phyloP scores from a whole-genome alignment of 2,113 vertebrate genomes.

The Mobula birostris region DNA sequence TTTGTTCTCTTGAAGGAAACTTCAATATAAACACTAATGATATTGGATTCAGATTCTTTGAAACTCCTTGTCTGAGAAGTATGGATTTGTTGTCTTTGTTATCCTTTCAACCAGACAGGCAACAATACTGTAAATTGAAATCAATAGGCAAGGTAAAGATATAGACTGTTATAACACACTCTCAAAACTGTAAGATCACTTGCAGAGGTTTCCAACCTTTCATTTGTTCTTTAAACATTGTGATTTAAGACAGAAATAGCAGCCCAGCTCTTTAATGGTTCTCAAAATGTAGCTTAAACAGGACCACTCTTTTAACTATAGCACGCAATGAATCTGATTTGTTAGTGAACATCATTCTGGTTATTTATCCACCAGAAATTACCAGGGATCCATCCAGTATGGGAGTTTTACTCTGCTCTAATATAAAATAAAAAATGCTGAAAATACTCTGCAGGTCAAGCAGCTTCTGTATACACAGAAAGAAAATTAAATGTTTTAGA shows the following conservation, averaged over 20 bases:
- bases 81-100: slow-evolving; percentile 8
- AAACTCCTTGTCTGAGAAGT: not conserved
- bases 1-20: not conserved
- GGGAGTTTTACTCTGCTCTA: not conserved
- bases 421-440: not conserved
- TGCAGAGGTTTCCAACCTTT: not conserved
- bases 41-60: not conserved
- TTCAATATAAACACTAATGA: not conserved
- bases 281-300: not conserved
- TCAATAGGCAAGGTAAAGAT: slow-evolving; percentile 13
- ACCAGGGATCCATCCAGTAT: not conserved
- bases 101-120: slow-evolving; percentile 12
- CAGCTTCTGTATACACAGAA: too few relatives aligned
- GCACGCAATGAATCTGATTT: not conserved
- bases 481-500: too few relatives aligned
- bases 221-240: not conserved
- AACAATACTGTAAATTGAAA: not conserved
- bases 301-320: not conserved
- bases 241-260: not conserved
- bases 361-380: not conserved
- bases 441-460: not conserved
- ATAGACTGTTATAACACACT: not conserved
- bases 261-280: not conserved
- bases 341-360: not conserved
- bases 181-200: not conserved